Conservation (phyloP, 2,797 vertebrate species). For the Gouania willdenowi region DNA sequence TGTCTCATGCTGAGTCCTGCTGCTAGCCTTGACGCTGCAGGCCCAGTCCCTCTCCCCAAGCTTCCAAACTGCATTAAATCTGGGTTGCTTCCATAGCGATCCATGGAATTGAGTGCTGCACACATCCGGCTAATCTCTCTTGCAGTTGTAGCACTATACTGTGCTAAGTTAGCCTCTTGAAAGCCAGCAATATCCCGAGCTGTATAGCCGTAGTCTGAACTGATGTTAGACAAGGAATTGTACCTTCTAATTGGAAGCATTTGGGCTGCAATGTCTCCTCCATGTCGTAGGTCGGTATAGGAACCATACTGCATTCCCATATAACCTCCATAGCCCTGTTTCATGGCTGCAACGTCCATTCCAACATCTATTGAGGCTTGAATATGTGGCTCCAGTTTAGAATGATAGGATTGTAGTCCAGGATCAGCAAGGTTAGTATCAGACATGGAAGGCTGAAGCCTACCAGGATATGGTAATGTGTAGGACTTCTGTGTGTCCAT, state of each 20-base stretch:
- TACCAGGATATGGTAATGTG: constrained; percentile 80
- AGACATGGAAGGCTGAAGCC: constrained; percentile 94
- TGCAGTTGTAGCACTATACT: constrained; percentile 96
- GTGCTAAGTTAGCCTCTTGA: constrained; percentile 94
- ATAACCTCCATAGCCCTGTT: constrained; percentile 87
- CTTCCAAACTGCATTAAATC: constrained; percentile 84
- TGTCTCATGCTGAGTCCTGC: constrained; percentile 81
- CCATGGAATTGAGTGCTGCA: constrained; percentile 95
- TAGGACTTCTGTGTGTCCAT: constrained; percentile 84
- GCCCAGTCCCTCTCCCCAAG: constrained; percentile 66
- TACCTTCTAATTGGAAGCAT: constrained; percentile 89
- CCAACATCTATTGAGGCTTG: constrained; percentile 78
- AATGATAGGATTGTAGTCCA: constrained; percentile 81
- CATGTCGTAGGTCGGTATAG: constrained; percentile 91
- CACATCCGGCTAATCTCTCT: constrained; percentile 98
- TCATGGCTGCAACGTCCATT: constrained; percentile 86
- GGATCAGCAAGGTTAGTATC: constrained; percentile 93
- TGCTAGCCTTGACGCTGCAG: constrained; percentile 66
- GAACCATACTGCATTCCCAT: constrained; percentile 93
- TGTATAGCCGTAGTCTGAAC: constrained; percentile 90
- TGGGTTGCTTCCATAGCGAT: constrained; percentile 84
- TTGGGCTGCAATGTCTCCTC: constrained; percentile 81
- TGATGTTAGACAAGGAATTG: constrained; percentile 93
- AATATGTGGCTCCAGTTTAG: constrained; percentile 82
- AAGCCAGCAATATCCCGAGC: constrained; percentile 85